phyloP scores from a whole-genome alignment of 2,888 invertebrate species.

The Siphlonurus alternatus region DNA sequence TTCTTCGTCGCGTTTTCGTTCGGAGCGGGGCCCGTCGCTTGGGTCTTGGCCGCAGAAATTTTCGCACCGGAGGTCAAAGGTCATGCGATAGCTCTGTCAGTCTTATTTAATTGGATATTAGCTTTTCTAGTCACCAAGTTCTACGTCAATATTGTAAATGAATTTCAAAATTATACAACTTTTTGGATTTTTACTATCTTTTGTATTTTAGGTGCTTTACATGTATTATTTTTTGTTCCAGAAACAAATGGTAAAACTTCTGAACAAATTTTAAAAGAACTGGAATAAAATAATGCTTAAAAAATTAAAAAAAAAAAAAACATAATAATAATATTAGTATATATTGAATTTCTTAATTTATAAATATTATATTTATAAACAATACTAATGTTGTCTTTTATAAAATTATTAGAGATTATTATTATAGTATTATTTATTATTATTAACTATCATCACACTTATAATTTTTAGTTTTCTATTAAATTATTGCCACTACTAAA shows the following conservation, averaged over 20 bases:
- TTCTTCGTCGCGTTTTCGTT: constrained; percentile 22
- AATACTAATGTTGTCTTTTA: too few species aligned
- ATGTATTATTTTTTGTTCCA: constrained; percentile 26
- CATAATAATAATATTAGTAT: too few species aligned
- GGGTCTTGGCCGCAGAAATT: constrained; percentile 24
- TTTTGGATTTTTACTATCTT: constrained; percentile 28
- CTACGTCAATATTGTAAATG: constrained; percentile 16
- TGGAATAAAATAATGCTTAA: not conserved
- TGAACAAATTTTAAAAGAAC: not conserved
- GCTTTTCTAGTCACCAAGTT: constrained; percentile 23
- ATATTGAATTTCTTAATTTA: too few species aligned
- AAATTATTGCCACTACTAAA: too few species aligned
- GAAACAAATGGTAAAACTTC: constrained; percentile 22
- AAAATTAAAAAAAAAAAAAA: too few species aligned
- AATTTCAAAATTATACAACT: constrained; percentile 20
- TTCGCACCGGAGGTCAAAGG: constrained; percentile 24
- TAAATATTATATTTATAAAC: too few species aligned
- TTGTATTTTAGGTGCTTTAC: constrained; percentile 23
- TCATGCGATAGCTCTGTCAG: constrained; percentile 25
- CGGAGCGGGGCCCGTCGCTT: constrained; percentile 24
- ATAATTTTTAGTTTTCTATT: too few species aligned
- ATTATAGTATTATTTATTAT: too few species aligned
- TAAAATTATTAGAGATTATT: too few species aligned
- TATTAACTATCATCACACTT: too few species aligned
- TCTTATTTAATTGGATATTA: constrained; percentile 23